A percentile compares a stretch with the other conserved stretches of the same genome.
Conservation (phyloP, 2,888 invertebrate species). For the Gymnocheta viridis region DNA sequence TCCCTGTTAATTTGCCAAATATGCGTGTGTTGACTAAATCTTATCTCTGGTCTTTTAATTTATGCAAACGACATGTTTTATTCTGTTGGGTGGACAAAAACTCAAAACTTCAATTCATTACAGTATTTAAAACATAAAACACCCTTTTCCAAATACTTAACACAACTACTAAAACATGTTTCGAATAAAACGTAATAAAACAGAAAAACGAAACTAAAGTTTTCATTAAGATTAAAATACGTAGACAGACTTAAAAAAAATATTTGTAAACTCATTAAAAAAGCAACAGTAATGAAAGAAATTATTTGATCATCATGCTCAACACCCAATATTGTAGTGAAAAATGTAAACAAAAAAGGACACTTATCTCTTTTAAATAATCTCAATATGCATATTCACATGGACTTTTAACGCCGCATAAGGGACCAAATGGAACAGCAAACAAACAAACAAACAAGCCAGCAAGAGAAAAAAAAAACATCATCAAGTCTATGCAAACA, state of each 20-base stretch:
- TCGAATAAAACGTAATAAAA: conserved; percentile 7
- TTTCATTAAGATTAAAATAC: conserved; percentile 49
- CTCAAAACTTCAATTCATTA: conserved; percentile 44
- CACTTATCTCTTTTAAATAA: conserved; percentile 64
- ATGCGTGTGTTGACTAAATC: conserved; percentile 4
- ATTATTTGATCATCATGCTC: conserved; percentile 46
- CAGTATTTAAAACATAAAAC: conserved; percentile 22
- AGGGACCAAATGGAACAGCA: conserved; percentile 56
- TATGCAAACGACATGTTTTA: conserved; percentile 52
- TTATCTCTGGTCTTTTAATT: conserved; percentile 48
- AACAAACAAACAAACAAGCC: conserved; percentile 29
- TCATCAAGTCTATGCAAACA: conserved; percentile 46
- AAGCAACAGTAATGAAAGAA: conserved; percentile 12
- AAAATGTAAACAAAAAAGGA: conserved; percentile 59
- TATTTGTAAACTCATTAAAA: conserved; percentile 15
- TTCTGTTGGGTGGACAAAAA: background rate
- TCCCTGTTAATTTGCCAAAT: conserved; percentile 52
- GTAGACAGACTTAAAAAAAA: background rate
- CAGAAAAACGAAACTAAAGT: background rate
- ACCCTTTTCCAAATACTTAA: conserved; percentile 25
- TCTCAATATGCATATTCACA: conserved; percentile 63
- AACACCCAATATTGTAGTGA: conserved; percentile 60
- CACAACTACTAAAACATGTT: conserved; percentile 26
- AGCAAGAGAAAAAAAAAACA: conserved; percentile 2
- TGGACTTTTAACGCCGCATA: conserved; percentile 56